phyloP scores from a whole-genome alignment of 2,113 vertebrate species.

The Ondatra zibethicus region DNA sequence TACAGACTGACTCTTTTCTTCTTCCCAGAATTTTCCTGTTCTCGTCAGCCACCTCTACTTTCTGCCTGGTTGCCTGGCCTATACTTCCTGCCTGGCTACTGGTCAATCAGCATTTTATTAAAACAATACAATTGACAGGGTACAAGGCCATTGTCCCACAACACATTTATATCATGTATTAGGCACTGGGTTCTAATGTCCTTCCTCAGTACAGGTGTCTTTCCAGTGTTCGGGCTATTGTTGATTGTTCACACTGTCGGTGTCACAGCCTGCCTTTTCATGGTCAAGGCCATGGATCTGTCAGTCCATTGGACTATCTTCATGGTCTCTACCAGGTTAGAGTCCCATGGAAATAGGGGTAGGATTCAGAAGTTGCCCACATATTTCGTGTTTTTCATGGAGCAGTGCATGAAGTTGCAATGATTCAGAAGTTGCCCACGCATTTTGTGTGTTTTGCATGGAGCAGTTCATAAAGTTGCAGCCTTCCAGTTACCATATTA shows the following conservation, averaged over 20 bases:
- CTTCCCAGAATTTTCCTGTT: too few species aligned
- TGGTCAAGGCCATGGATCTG: neutral
- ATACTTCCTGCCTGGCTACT: too few species aligned
- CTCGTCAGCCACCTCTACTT: too few species aligned
- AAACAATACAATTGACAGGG: too few species aligned
- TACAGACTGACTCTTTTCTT: too few species aligned
- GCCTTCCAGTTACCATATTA: neutral
- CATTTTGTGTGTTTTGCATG: neutral
- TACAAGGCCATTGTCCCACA: too few species aligned
- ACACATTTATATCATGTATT: neutral
- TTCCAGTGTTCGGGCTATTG: neutral
- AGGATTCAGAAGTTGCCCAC: neutral
- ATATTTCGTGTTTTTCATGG: neutral
- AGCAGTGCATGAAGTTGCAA: neutral
- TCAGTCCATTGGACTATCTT: neutral
- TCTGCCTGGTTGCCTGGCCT: too few species aligned
- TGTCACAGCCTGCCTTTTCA: neutral
- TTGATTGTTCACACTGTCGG: neutral
- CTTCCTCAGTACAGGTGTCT: neutral
- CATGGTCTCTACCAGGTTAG: neutral
- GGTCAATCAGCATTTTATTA: too few species aligned
- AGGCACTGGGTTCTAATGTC: neutral
- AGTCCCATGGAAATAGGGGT: neutral
- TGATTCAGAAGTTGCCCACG: neutral
- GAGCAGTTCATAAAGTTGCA: neutral